These are phyloP conservation scores for Mantis religiosa DNA, from an alignment of 2,888 invertebrate species.

Conservation along the genomic window DNA sequence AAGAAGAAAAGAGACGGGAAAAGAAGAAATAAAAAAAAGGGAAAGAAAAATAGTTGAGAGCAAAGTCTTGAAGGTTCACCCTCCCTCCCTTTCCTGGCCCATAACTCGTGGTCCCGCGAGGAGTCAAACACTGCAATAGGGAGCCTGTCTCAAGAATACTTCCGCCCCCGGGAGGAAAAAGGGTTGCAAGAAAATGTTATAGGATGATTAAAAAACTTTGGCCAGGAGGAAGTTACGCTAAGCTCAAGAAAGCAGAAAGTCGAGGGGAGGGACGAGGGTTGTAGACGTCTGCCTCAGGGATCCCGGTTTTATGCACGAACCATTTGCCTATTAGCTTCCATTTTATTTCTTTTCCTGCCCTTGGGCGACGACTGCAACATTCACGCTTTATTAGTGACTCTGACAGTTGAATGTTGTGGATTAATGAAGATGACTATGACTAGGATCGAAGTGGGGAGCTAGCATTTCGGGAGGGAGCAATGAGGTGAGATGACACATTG, in stretches of 20 bases:
- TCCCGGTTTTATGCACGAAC: not conserved
- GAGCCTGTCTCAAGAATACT: not conserved
- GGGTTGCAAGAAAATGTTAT: not conserved
- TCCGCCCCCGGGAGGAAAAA: not conserved
- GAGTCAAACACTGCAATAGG: not conserved
- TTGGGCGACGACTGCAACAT: not conserved
- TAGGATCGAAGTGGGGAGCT: no score
- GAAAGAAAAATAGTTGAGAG: conserved; percentile 22
- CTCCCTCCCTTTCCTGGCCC: conserved; percentile 11
- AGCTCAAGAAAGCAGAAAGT: not conserved
- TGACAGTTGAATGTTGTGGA: not conserved
- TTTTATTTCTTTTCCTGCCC: not conserved
- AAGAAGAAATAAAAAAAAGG: conserved; percentile 3
- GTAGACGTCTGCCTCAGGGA: not conserved
- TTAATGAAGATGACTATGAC: no score
- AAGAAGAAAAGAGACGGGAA: not conserved
- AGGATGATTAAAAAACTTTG: not conserved
- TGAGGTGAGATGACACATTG: no score
- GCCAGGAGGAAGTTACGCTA: not conserved
- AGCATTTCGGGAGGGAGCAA: no score
- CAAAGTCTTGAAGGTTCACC: conserved; percentile 12
- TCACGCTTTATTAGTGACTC: not conserved
- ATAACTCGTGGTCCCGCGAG: conserved; percentile 19
- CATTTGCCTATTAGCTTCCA: not conserved
- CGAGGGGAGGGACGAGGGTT: not conserved